Conservation (phyloP, 2,113 vertebrate species). For the Lycaon pictus region DNA sequence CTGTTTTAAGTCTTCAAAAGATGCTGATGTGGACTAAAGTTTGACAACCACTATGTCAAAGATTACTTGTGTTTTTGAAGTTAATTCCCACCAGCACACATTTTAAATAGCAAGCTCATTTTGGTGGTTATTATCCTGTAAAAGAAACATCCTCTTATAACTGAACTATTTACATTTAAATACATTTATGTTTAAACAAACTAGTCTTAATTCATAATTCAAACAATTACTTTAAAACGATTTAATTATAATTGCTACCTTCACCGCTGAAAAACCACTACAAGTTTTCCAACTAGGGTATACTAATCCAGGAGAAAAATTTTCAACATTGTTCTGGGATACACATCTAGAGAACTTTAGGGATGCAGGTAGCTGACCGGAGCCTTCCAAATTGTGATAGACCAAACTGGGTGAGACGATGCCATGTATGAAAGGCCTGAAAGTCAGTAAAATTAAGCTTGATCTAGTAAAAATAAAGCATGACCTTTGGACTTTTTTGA, state of each 20-base stretch:
- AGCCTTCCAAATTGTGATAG: neutral
- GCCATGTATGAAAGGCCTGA: neutral
- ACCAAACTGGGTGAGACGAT: neutral
- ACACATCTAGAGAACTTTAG: neutral
- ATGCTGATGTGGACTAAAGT: neutral
- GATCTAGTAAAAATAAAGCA: neutral
- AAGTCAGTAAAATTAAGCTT: slow-evolving; percentile 27
- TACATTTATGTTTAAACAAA: neutral
- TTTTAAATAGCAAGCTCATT: slow-evolving; percentile 16
- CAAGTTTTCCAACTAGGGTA: neutral
- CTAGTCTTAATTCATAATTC: neutral
- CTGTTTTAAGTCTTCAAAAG: neutral
- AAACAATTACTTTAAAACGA: slow-evolving; percentile 40
- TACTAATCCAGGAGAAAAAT: neutral
- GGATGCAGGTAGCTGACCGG: neutral
- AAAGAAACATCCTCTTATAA: slow-evolving; percentile 24
- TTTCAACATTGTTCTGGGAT: neutral
- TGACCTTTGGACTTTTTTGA: neutral
- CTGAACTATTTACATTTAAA: neutral
- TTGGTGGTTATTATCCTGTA: neutral
- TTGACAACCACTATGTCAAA: neutral
- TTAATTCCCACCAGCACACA: neutral
- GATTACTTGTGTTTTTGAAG: slow-evolving; percentile 27
- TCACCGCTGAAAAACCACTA: neutral
- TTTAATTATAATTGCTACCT: slow-evolving; percentile 11